These are phyloP conservation scores for Eciton burchellii DNA, from an alignment of 1,140 invertebrate genomes.

Conservation along the genomic window DNA sequence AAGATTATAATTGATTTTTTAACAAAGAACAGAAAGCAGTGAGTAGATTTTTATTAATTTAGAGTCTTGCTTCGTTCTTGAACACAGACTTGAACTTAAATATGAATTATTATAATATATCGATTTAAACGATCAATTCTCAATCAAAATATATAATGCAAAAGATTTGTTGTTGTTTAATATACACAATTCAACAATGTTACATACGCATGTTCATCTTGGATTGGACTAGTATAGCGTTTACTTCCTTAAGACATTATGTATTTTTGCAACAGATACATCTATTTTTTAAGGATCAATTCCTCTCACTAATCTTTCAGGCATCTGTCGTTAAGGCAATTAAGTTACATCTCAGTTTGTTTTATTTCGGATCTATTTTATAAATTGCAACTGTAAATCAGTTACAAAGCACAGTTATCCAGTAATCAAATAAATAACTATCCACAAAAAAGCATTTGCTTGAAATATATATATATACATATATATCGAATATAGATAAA, in stretches of 20 bases:
- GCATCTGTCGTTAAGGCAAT: slow-evolving; percentile 67
- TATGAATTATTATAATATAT: not conserved
- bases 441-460: slow-evolving; percentile 14
- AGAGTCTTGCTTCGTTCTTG: slow-evolving; percentile 70
- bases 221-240: slow-evolving; percentile 60
- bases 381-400: slow-evolving; percentile 28
- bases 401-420: slow-evolving; percentile 45
- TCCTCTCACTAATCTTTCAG: slow-evolving; percentile 40
- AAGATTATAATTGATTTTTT: too few species aligned
- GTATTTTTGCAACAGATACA: slow-evolving; percentile 38
- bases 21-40: not conserved
- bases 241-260: slow-evolving; percentile 44
- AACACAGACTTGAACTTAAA: not conserved
- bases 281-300: slow-evolving; percentile 23
- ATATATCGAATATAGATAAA: not conserved
- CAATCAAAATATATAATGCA: slow-evolving; percentile 6
- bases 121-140: not conserved
- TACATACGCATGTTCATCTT: slow-evolving; percentile 66
- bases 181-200: slow-evolving; percentile 41
- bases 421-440: slow-evolving; percentile 25
- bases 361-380: slow-evolving; percentile 43
- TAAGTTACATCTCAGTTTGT: slow-evolving; percentile 47
- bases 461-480: slow-evolving; percentile 13
- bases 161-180: slow-evolving; percentile 25
- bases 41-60: not conserved